Percentiles rank a stretch among this genome's conserved stretches.
These are phyloP conservation scores for Hipposideros armiger DNA, from an alignment of 2,113 vertebrate genomes.

Conservation along the genomic window DNA sequence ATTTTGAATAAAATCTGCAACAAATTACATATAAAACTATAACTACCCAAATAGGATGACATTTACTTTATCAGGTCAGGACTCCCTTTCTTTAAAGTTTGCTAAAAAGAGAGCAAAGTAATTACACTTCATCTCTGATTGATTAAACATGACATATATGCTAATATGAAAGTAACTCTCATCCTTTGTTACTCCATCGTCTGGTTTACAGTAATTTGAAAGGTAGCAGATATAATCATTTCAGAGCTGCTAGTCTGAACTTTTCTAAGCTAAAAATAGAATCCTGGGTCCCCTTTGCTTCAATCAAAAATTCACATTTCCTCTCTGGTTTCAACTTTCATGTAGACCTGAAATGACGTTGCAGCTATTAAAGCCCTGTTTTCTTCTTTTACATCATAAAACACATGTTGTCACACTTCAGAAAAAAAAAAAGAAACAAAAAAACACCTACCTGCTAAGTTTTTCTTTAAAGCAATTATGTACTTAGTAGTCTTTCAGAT, in stretches of 20 bases:
- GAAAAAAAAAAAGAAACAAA: neutral
- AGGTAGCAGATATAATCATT: constrained; percentile 87
- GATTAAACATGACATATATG: constrained; percentile 95
- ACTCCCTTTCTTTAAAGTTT: constrained; percentile 92
- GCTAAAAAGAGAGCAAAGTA: constrained; percentile 89
- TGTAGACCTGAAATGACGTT: constrained; percentile 82
- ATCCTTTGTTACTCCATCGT: constrained; percentile 86
- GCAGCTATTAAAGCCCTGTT: constrained; percentile 76
- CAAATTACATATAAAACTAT: constrained; percentile 94
- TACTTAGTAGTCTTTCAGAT: constrained; percentile 68
- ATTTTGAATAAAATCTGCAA: constrained; percentile 94
- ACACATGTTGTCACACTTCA: constrained; percentile 70
- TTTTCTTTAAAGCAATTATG: constrained; percentile 73
- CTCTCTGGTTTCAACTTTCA: constrained; percentile 80
- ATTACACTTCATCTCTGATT: constrained; percentile 90
- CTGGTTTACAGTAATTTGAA: constrained; percentile 86
- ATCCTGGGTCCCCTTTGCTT: constrained; percentile 80
- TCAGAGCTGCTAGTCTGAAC: constrained; percentile 85
- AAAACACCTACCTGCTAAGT: constrained; percentile 79
- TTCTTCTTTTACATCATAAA: constrained; percentile 79
- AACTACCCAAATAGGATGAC: constrained; percentile 93
- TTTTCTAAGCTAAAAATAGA: constrained; percentile 81
- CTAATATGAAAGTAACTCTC: constrained; percentile 91
- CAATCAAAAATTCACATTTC: constrained; percentile 79
- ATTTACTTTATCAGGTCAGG: constrained; percentile 90